Percentiles rank a stretch among this genome's conserved stretches.
Conservation (phyloP, 2,888 invertebrate species). For the Ptilodon capucinus region DNA sequence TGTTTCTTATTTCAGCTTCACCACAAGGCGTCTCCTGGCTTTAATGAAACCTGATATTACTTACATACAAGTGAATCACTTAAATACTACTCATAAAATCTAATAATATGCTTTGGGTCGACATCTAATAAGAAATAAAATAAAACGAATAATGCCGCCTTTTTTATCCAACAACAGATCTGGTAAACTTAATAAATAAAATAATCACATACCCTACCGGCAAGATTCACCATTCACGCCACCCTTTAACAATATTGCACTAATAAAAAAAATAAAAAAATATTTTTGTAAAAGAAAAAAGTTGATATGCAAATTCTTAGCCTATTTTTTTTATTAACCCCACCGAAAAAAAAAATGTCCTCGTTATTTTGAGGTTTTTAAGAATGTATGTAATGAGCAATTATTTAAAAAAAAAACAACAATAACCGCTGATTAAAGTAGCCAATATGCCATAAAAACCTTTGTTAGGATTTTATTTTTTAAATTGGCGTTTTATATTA, state of each 20-base stretch:
- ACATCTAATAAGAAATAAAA: constrained; percentile 26
- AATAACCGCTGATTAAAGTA: too few relatives aligned
- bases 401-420: not conserved
- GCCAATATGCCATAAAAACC: too few relatives aligned
- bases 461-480: too few relatives aligned
- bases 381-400: constrained; percentile 33
- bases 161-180: constrained; percentile 33
- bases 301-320: constrained; percentile 68
- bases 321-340: constrained; percentile 35
- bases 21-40: too few relatives aligned
- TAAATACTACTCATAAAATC: constrained; percentile 24
- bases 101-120: constrained; percentile 54
- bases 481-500: too few relatives aligned
- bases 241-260: constrained; percentile 65
- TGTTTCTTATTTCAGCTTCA: too few relatives aligned
- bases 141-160: constrained; percentile 24
- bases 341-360: constrained; percentile 7
- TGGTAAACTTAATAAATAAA: constrained; percentile 31
- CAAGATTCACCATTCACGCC: constrained; percentile 52
- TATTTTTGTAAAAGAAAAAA: constrained; percentile 44
- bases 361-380: constrained; percentile 5
- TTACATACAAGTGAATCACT: constrained; percentile 25
- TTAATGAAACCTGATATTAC: too few relatives aligned
- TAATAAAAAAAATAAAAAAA: constrained; percentile 19
- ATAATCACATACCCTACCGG: constrained; percentile 55